phyloP scores from a whole-genome alignment of 2,113 vertebrate genomes.

The Eudyptes chrysolophus region DNA sequence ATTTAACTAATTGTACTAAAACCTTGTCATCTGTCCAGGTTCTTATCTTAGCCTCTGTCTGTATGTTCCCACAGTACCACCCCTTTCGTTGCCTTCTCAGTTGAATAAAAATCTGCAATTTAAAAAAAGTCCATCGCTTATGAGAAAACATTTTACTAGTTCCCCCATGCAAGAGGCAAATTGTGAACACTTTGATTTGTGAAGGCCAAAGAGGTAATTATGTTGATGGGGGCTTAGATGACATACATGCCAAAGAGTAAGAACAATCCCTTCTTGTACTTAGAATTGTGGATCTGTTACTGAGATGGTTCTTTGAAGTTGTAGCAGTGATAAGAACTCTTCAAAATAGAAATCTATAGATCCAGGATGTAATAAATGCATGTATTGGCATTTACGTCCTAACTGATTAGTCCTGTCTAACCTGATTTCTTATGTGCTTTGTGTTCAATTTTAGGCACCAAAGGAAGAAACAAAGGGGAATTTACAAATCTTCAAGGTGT shows the following conservation, averaged over 20 bases:
- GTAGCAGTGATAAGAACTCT: background rate
- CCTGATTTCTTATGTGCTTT: slow-evolving; percentile 26
- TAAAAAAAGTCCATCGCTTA: background rate
- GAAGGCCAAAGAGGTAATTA: background rate
- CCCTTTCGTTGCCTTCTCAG: background rate
- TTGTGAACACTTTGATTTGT: background rate
- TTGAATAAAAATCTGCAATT: background rate
- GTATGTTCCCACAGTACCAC: background rate
- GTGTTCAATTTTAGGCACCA: slow-evolving; percentile 83
- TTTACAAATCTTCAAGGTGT: slow-evolving; percentile 99
- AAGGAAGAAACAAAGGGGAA: slow-evolving; percentile 98
- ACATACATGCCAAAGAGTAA: background rate
- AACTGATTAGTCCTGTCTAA: slow-evolving; percentile 1
- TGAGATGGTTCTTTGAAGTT: background rate
- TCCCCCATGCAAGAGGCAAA: background rate
- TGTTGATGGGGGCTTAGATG: background rate
- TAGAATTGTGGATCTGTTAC: background rate
- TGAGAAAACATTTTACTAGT: background rate
- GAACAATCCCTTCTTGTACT: background rate
- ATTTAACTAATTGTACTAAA: background rate
- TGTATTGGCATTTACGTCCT: background rate
- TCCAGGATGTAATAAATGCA: background rate
- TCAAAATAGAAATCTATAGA: background rate
- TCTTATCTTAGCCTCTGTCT: background rate
- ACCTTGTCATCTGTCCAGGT: background rate